Base-by-base conservation (phyloP, 1,140 invertebrate genomes). In the Nasonia giraulti region DNA sequence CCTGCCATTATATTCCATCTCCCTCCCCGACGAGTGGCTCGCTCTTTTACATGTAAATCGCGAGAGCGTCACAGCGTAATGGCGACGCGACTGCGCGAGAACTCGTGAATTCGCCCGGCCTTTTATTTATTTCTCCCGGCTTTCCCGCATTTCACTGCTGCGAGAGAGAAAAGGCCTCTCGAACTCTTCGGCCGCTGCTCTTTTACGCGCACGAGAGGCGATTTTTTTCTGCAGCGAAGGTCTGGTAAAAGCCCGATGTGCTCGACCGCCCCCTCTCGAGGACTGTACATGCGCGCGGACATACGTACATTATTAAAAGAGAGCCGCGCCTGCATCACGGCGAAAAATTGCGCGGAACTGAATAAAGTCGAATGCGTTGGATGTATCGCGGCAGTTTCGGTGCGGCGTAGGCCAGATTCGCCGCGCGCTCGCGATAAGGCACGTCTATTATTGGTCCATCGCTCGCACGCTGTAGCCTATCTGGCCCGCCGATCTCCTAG, bases 1-100 rank as follows among this genome's bases (percentile, higher is more conserved):
- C 20, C 17, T 20, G 55, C 2, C 55, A 62, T 62, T 62, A 62
- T 62, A 62, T 62, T 62, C 55, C 55, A n/a, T 62, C 55, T 62
- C 55, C 20, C 55, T 62, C 55, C 55, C 55, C 55, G 17, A 62
- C 55, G 20, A 62, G 20, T n/a, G 17, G 55, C 55, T 62, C 50
- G 14, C 81, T 66, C 73, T 83, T 76, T 76, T 76, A 47, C 81
- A 83, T 83, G 81, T 76, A 83, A 83, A 83, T 83, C 55, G 55
- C 31, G 7, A 66, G 44, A 76, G 74, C 11, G 73, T 66, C 50
- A 40, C 33, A 20, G n/a, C n/a, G 33, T 71, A 33, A 44, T 69
- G 31, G 23, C 20, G 37, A 12, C 40, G 33, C 31, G 68, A 12
- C 40, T 27, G 1, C 68, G 37, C 1, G 62, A 44, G 71, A 50